Evolutionary conservation across 2,797 vertebrate species (phyloP), one percentile per base, ranked within the genome.

Genomic region (Schizopygopsis pylzovi): DNA sequence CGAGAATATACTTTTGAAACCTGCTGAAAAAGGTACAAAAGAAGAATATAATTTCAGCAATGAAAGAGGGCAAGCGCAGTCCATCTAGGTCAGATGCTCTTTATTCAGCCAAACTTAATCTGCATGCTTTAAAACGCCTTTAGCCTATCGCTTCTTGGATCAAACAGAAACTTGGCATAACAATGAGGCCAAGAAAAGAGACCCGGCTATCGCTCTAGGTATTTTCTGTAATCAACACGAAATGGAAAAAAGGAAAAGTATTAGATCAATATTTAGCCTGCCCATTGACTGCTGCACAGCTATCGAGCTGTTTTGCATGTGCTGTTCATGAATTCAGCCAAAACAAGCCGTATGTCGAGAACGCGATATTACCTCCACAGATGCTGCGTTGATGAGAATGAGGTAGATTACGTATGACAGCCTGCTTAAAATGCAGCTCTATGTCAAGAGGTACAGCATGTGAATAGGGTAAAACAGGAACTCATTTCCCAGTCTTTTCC

Each of bases 401-500:
- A 87, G 84, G 85, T 84, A 80, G 82, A 85, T 85, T 83, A 85
- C 86, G 22, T 52, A 86, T 89, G 86, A 88, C 79, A 54, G 85
- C 80, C 88, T 87, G 81, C 86, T 91, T 90, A 85, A 89, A 90
- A 89, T 90, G 88, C 82, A 84, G 68, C 78, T 86, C 83, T 83
- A 78, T 83, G 84, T 89, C 81, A 89, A 81, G 72, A 73, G 79
- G 67, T 86, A 81, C 43, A 54, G 79, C 86, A 83, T 85, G 78
- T 79, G 85, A 87, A 86, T 81, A 85, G 81, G 82, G 75, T 88
- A 88, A 84, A 89, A 87, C 79, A 71, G 87, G 88, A 92, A 89
- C 88, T 91, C 88, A 91, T 91, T 91, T 90, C 84, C 81, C 71
- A 85, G 82, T 84, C 89, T 87, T 87, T 88, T 86, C 79, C 84